Conservation (phyloP, 2,888 invertebrate species). For the Polymixis flavicincta region DNA sequence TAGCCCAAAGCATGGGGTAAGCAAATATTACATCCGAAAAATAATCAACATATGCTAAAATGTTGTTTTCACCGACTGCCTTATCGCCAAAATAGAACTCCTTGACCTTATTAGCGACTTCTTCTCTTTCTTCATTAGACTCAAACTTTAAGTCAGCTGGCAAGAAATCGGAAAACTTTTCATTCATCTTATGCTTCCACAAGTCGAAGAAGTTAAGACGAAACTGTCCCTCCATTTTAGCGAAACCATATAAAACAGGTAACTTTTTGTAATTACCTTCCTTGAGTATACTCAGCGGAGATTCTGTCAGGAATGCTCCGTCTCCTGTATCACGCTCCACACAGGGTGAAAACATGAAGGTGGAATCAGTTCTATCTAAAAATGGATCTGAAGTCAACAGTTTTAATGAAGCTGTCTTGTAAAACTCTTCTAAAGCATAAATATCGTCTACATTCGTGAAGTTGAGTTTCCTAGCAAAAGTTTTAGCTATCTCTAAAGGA, state of each 20-base stretch:
- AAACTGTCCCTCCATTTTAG: slow-evolving; percentile 72
- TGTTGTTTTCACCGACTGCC: slow-evolving; percentile 63
- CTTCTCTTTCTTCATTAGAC: slow-evolving; percentile 68
- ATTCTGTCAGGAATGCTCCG: slow-evolving; percentile 71
- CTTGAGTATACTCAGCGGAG: slow-evolving; percentile 73
- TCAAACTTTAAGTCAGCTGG: slow-evolving; percentile 76
- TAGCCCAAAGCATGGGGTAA: slow-evolving; percentile 68
- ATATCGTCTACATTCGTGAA: slow-evolving; percentile 72
- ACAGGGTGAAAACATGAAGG: slow-evolving; percentile 65
- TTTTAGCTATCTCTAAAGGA: slow-evolving; percentile 65
- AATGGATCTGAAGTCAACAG: slow-evolving; percentile 63
- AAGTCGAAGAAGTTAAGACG: slow-evolving; percentile 57
- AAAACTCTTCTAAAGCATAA: slow-evolving; percentile 75
- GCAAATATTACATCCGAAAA: slow-evolving; percentile 79
- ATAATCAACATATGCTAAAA: slow-evolving; percentile 73
- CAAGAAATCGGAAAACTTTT: slow-evolving; percentile 76
- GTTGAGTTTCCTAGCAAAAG: slow-evolving; percentile 65
- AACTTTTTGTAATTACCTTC: slow-evolving; percentile 69
- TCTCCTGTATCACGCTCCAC: slow-evolving; percentile 67
- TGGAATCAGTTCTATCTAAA: slow-evolving; percentile 59
- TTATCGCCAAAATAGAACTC: slow-evolving; percentile 75
- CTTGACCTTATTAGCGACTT: slow-evolving; percentile 70
- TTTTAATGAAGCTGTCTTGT: slow-evolving; percentile 69
- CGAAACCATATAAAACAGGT: slow-evolving; percentile 76
- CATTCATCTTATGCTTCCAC: slow-evolving; percentile 75